Evolutionary conservation across 2,797 vertebrate genomes (phyloP).

Genomic region (Gadopsis marmoratus): DNA sequence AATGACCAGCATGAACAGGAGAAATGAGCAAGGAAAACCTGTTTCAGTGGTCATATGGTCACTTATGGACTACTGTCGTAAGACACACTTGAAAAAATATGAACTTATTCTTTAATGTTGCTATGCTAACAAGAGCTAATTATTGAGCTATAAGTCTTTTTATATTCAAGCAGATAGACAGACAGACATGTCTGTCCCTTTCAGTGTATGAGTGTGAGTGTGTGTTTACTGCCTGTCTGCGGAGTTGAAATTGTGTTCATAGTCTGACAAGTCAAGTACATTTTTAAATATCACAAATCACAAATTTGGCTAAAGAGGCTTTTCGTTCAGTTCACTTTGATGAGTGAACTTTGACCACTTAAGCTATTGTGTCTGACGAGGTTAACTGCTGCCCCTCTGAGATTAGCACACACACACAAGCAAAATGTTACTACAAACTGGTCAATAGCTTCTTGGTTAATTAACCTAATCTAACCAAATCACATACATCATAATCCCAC

Average conservation of each 20-base stretch:
- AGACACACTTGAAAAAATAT: neutral
- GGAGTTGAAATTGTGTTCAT: neutral
- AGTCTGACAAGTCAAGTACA: neutral
- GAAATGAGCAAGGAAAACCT: neutral
- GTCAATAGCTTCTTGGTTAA: neutral
- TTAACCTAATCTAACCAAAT: neutral
- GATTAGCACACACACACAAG: conserved; percentile 12
- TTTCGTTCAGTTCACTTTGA: conserved; percentile 30
- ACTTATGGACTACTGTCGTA: neutral
- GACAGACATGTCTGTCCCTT: no score
- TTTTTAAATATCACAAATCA: no score
- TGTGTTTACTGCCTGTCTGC: conserved; percentile 7
- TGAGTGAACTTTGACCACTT: conserved; percentile 17
- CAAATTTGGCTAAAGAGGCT: no score
- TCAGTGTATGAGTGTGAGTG: neutral
- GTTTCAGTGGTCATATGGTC: neutral
- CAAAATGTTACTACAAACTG: neutral
- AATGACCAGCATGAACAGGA: neutral
- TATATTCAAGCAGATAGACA: no score
- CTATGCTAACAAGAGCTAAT: neutral
- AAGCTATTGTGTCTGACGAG: conserved; percentile 31
- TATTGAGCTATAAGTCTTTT: no score
- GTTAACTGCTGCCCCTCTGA: conserved; percentile 16
- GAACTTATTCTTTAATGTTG: neutral
- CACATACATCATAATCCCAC: neutral